These are phyloP conservation scores for Plagodis dolabraria DNA, from an alignment of 2,888 invertebrate genomes.

Conservation along the genomic window DNA sequence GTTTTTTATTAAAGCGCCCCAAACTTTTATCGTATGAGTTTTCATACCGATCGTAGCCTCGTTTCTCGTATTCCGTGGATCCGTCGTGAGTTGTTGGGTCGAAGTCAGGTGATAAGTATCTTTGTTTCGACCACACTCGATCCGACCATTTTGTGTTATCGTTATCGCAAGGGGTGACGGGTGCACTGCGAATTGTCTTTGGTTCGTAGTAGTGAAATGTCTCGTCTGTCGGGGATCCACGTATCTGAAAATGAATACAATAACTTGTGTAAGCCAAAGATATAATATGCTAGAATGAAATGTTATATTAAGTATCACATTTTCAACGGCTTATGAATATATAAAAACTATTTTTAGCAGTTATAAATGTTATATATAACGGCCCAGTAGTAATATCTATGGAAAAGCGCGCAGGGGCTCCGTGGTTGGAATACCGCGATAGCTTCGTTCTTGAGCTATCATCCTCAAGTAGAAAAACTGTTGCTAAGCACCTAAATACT, in stretches of 20 bases:
- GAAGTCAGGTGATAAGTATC: slow-evolving; percentile 49
- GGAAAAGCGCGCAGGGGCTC: too few relatives aligned
- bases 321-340: too few relatives aligned
- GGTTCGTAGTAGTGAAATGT: slow-evolving; percentile 57
- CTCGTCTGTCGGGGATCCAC: slow-evolving; percentile 71
- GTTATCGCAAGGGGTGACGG: slow-evolving; percentile 78
- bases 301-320: too few relatives aligned
- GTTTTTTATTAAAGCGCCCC: slow-evolving; percentile 31
- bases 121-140: slow-evolving; percentile 55
- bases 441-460: too few relatives aligned
- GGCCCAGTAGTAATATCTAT: too few relatives aligned
- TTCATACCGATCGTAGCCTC: slow-evolving; percentile 35
- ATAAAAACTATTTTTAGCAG: too few relatives aligned
- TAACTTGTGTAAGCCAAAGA: too few relatives aligned
- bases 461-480: too few relatives aligned
- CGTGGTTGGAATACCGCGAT: too few relatives aligned
- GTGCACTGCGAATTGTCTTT: slow-evolving; percentile 71
- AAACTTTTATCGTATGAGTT: slow-evolving; percentile 25
- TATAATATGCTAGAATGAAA: too few relatives aligned
- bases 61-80: slow-evolving; percentile 45
- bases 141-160: slow-evolving; percentile 71
- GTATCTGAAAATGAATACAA: slow-evolving; percentile 60
- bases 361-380: too few relatives aligned
- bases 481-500: too few relatives aligned
- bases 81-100: slow-evolving; percentile 45